These are phyloP conservation scores for Campopleginae sp. DNA, from an alignment of 2,888 invertebrate species.

Conservation along the genomic window DNA sequence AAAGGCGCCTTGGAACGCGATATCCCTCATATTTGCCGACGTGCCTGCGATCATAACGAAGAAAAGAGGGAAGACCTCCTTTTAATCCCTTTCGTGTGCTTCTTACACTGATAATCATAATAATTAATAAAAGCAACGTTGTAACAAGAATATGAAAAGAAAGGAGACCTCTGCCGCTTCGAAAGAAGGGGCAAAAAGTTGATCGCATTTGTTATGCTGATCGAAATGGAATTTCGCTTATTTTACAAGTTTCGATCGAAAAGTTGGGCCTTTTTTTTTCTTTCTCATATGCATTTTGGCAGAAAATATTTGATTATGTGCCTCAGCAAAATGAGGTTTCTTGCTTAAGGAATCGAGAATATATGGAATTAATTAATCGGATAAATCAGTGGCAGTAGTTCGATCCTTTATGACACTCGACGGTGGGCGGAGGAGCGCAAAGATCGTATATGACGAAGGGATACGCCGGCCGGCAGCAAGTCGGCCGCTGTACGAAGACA, in stretches of 20 bases:
- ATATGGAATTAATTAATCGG: neutral
- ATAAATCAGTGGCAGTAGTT: neutral
- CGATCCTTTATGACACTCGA: neutral
- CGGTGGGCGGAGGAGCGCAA: neutral
- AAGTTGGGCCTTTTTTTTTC: neutral
- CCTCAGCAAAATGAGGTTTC: too few species aligned
- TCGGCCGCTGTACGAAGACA: neutral
- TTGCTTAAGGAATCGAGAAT: neutral
- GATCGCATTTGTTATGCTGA: constrained; percentile 66
- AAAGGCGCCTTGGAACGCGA: constrained; percentile 80
- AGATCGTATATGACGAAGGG: neutral
- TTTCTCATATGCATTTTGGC: constrained; percentile 37
- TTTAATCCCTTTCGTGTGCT: constrained; percentile 74
- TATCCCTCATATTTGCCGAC: constrained; percentile 83
- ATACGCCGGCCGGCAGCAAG: constrained; percentile 1
- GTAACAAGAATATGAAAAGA: constrained; percentile 11
- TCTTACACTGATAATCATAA: constrained; percentile 58
- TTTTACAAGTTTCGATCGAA: neutral
- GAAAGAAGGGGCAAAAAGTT: constrained; percentile 43
- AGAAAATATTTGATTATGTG: too few species aligned
- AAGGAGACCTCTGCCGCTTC: neutral
- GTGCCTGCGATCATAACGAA: constrained; percentile 79
- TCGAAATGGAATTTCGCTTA: constrained; percentile 76
- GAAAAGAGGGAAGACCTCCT: constrained; percentile 67
- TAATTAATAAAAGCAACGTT: constrained; percentile 24